phyloP scores from a whole-genome alignment of 2,113 vertebrate species.

The Gasterosteus aculeatus region DNA sequence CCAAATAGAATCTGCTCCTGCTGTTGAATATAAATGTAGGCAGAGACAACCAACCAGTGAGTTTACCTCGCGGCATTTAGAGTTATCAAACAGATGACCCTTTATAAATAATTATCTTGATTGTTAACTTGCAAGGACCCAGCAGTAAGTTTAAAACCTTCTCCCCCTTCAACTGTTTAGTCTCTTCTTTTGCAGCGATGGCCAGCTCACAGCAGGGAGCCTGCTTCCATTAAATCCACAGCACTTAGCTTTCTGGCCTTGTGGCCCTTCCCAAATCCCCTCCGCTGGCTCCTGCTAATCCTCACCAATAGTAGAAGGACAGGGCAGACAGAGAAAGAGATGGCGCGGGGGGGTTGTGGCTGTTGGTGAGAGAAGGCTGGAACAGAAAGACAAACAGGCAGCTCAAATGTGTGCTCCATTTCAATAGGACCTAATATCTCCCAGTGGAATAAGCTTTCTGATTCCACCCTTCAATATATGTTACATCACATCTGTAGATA shows the following conservation, averaged over 20 bases:
- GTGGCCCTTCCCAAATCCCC: conserved; percentile 71
- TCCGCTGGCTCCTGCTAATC: conserved; percentile 69
- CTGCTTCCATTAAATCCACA: conserved; percentile 69
- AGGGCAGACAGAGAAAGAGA: conserved; percentile 46
- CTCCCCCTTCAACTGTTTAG: conserved; percentile 14
- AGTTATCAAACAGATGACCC: neutral
- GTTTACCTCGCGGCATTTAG: neutral
- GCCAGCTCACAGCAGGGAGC: conserved; percentile 64
- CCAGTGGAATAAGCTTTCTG: conserved; percentile 29
- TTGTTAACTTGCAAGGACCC: neutral
- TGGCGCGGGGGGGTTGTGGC: neutral
- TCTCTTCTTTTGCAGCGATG: conserved; percentile 24
- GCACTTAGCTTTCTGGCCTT: conserved; percentile 77
- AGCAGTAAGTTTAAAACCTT: conserved; percentile 11
- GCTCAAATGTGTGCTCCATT: conserved; percentile 65
- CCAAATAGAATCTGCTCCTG: conserved; percentile 43
- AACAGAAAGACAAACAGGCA: conserved; percentile 66
- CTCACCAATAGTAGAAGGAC: conserved; percentile 60
- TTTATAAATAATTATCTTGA: neutral
- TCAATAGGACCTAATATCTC: conserved; percentile 61
- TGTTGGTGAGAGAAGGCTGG: conserved; percentile 49
- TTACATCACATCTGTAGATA: conserved; percentile 24
- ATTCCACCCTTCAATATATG: conserved; percentile 19
- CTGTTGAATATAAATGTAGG: conserved; percentile 21
- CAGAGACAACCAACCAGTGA: neutral